These are phyloP conservation scores for Lateolabrax maculatus DNA, from an alignment of 2,797 vertebrate species.

Conservation along the genomic window DNA sequence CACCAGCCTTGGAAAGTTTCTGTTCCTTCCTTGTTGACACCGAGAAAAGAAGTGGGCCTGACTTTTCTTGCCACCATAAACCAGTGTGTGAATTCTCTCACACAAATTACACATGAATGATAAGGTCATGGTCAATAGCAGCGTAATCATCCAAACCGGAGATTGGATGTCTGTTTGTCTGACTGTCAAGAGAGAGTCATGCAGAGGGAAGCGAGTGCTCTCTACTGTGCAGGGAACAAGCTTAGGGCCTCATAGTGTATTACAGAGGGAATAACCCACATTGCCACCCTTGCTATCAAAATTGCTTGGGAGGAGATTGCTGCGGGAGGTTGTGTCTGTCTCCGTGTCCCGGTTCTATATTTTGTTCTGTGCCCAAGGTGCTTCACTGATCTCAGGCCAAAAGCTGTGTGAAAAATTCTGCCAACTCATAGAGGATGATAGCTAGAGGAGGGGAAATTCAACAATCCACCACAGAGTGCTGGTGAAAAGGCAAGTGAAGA, in stretches of 20 bases:
- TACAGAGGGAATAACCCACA: slow-evolving; percentile 79
- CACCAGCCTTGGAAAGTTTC: slow-evolving; percentile 8
- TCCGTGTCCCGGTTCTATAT: slow-evolving; percentile 75
- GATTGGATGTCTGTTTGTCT: slow-evolving; percentile 78
- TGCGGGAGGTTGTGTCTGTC: slow-evolving; percentile 79
- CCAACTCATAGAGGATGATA: slow-evolving; percentile 79
- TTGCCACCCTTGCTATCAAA: slow-evolving; percentile 77
- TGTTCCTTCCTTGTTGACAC: slow-evolving; percentile 27
- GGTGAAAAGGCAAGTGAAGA: slow-evolving; percentile 53
- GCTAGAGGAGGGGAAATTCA: slow-evolving; percentile 75
- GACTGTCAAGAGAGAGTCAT: slow-evolving; percentile 73
- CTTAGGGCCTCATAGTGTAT: slow-evolving; percentile 73
- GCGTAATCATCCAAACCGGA: slow-evolving; percentile 76
- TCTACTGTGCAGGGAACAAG: slow-evolving; percentile 77
- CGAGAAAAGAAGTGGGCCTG: slow-evolving; percentile 8
- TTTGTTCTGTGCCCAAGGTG: slow-evolving; percentile 81
- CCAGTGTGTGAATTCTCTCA: slow-evolving; percentile 46
- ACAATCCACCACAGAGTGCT: slow-evolving; percentile 63
- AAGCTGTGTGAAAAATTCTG: slow-evolving; percentile 80
- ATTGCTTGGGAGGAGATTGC: slow-evolving; percentile 83
- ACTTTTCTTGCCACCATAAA: slow-evolving; percentile 26
- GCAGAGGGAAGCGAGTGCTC: slow-evolving; percentile 68
- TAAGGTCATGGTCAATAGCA: slow-evolving; percentile 76
- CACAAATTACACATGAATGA: slow-evolving; percentile 70
- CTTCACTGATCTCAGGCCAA: slow-evolving; percentile 81